Base-by-base conservation (phyloP, 2,113 vertebrate species). In the Tonatia bakeri region DNA sequence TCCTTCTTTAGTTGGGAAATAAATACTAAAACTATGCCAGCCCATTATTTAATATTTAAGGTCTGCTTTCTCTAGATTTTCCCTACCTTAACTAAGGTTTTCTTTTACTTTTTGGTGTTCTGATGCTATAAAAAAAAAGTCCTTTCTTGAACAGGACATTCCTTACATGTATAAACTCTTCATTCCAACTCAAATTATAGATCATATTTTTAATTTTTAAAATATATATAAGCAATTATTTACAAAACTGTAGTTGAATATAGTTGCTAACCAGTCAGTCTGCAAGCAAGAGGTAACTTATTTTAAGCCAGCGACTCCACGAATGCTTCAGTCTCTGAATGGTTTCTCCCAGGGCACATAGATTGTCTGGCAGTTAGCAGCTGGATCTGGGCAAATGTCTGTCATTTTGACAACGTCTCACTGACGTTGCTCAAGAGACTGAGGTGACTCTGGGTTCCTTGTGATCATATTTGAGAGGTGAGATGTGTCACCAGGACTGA, bases 151-250 rank as follows among this genome's bases (percentile, higher is more conserved):
- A 61, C 16, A 84, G 80, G 36, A 28, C 33, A 83, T 59, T 86
- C 50, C 67, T 31, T 69, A 67, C 15, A 36, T 26, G 38, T 3
- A 65, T 64, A 67, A 52, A 84, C 16, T 75, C 4, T 87, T 94
- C 54, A 67, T 86, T 67, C 31, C 43, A 95, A 86, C 20, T 52
- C 65, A 81, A 94, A 90, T 84, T 82, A 85, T 2, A 11, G 45
- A 19, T 33, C 20, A 86, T 19, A 83, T 38, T 91, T 91, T 73
- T n/a, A 81, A 56, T n/a, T 87, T 94, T 87, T 84, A 92, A 52
- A 43, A n/a, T 24, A 43, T 43, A 14, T 77, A 61, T 13, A 59
- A 28, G 10, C 22, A 40, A 36, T 43, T 20, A 31, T 61, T 94
- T 84, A 69, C 52, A 87, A 76, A 94, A 76, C 52, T 73, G 4